Percentiles rank a stretch among this genome's conserved stretches.
Evolutionary conservation across 2,888 invertebrate genomes (phyloP).

Genomic region (Sympetrum striolatum): DNA sequence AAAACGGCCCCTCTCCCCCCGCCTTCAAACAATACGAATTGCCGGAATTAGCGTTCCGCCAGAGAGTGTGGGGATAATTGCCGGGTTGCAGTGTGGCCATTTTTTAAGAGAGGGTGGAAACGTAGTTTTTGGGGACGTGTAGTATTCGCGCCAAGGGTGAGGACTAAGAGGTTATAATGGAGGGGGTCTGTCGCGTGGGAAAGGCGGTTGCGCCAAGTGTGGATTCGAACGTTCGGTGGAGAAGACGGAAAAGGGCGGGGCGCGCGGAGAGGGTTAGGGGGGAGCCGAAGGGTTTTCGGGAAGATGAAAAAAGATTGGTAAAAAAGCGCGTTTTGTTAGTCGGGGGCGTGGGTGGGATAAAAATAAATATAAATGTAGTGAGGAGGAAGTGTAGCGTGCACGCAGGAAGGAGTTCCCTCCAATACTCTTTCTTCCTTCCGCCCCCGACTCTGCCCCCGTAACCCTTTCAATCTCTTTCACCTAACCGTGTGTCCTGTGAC

Average conservation of each 20-base stretch:
- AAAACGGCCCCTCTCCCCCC: neutral
- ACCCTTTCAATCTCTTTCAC: neutral
- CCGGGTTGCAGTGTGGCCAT: neutral
- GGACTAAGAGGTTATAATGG: neutral
- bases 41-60: neutral
- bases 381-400: constrained; percentile 8
- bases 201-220: neutral
- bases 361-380: constrained; percentile 12
- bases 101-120: neutral
- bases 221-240: neutral
- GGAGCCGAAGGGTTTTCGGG: neutral
- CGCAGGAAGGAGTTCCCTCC: neutral
- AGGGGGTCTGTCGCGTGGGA: constrained; percentile 22
- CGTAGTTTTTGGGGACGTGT: neutral
- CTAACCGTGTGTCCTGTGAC: neutral
- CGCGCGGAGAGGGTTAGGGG: neutral
- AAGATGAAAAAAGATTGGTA: constrained; percentile 3
- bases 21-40: neutral
- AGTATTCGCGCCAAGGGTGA: neutral
- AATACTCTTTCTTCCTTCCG: neutral
- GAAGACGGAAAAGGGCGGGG: neutral
- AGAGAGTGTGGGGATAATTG: neutral
- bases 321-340: constrained; percentile 3
- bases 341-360: constrained; percentile 8
- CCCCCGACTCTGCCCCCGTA: neutral